Conservation (phyloP, 2,888 invertebrate genomes). For the Nomada ferruginata region DNA sequence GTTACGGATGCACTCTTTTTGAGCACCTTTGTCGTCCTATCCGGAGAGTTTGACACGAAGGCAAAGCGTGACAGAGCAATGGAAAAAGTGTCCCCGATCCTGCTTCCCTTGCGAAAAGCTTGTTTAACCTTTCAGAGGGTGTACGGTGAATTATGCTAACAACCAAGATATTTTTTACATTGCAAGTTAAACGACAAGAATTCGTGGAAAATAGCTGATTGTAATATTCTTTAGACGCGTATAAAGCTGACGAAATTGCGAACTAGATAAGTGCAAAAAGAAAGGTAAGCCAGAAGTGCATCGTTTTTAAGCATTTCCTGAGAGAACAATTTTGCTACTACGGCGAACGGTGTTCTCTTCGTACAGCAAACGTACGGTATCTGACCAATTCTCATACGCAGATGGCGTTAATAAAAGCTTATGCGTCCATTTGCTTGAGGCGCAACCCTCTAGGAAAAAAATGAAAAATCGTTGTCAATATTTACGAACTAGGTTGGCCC, state of each 20-base stretch:
- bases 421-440: background rate
- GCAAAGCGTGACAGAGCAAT: background rate
- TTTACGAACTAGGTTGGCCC: slow-evolving; percentile 1
- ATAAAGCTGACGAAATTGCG: background rate
- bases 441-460: background rate
- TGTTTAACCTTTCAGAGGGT: slow-evolving; percentile 43
- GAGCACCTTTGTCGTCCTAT: background rate
- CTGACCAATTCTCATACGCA: background rate
- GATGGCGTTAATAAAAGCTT: slow-evolving; percentile 10
- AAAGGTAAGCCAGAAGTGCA: too few relatives aligned
- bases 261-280: too few relatives aligned
- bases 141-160: slow-evolving; percentile 35
- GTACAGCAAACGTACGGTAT: background rate
- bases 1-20: background rate
- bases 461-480: slow-evolving; percentile 15
- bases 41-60: background rate
- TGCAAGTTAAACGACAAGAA: background rate
- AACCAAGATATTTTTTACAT: slow-evolving; percentile 20
- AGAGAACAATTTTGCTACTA: too few relatives aligned
- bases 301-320: too few relatives aligned
- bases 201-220: background rate
- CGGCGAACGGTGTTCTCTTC: too few relatives aligned
- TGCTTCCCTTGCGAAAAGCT: slow-evolving; percentile 5
- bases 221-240: background rate
- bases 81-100: slow-evolving; percentile 38